Evolutionary conservation across 2,113 vertebrate species (phyloP).

Genomic region (Eudyptes chrysolophus): DNA sequence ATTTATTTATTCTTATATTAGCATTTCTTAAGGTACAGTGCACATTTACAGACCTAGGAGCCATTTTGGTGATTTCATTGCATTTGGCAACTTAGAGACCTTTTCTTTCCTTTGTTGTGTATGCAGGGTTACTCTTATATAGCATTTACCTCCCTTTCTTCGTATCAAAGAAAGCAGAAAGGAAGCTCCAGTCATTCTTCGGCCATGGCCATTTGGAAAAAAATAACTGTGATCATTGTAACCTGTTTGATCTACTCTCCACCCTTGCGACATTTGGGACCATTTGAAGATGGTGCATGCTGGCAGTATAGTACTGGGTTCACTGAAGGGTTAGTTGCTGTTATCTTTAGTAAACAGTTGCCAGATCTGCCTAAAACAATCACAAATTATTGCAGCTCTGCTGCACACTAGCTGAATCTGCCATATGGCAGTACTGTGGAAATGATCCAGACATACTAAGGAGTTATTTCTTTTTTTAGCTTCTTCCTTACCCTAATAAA

Average conservation of each 20-base stretch:
- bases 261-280: neutral
- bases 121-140: rapidly evolving
- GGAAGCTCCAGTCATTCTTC: neutral
- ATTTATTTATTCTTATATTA: neutral
- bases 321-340: neutral
- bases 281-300: neutral
- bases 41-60: neutral
- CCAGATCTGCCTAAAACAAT: neutral
- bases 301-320: neutral
- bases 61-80: neutral
- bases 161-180: neutral
- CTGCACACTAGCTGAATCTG: neutral
- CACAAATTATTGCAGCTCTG: constrained; percentile 4
- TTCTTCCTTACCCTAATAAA: constrained; percentile 13
- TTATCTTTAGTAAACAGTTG: constrained; percentile 10
- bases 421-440: neutral
- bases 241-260: neutral
- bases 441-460: neutral
- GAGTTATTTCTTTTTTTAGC: neutral
- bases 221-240: neutral
- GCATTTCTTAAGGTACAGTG: neutral
- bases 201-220: neutral
- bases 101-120: neutral
- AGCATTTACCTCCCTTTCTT: neutral
- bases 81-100: neutral